Percentiles rank a stretch among this genome's conserved stretches.
Evolutionary conservation across 2,888 invertebrate genomes (phyloP).

Genomic region (Cheilosia impressa): DNA sequence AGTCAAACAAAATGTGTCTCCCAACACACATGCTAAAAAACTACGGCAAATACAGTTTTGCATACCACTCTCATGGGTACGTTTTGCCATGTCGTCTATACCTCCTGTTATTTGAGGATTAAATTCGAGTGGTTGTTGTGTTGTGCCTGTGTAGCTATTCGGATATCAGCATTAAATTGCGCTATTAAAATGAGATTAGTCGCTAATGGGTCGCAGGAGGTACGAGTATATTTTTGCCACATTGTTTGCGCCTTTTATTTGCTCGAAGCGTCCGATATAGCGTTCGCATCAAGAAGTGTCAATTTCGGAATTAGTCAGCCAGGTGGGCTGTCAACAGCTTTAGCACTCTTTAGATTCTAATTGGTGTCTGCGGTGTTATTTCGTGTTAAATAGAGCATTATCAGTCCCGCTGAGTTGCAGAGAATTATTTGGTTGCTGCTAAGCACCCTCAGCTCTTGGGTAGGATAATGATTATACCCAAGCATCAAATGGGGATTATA

Average conservation of each 20-base stretch:
- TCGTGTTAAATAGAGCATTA: conserved; percentile 15
- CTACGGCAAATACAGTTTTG: no score
- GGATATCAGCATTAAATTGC: conserved; percentile 11
- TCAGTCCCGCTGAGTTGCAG: conserved; percentile 15
- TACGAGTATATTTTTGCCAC: neutral
- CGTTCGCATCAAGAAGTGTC: conserved; percentile 2
- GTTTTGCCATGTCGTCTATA: neutral
- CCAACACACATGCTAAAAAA: no score
- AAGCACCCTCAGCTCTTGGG: no score
- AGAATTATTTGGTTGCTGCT: neutral
- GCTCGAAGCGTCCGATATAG: neutral
- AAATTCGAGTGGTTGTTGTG: conserved; percentile 23
- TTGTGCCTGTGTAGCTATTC: neutral
- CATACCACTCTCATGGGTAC: neutral
- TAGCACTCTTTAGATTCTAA: neutral
- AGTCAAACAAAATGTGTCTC: no score
- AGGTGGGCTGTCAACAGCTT: neutral
- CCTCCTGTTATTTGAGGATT: conserved; percentile 28
- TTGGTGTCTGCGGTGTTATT: neutral
- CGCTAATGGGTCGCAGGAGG: conserved; percentile 17
- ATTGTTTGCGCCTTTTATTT: neutral
- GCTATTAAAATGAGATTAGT: conserved; percentile 41
- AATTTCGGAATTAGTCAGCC: neutral
- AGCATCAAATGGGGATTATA: no score
- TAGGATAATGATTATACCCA: no score